Evolutionary conservation across 2,797 vertebrate genomes (phyloP), one percentile per base, ranked within the genome.

Genomic region (Alosa sapidissima): DNA sequence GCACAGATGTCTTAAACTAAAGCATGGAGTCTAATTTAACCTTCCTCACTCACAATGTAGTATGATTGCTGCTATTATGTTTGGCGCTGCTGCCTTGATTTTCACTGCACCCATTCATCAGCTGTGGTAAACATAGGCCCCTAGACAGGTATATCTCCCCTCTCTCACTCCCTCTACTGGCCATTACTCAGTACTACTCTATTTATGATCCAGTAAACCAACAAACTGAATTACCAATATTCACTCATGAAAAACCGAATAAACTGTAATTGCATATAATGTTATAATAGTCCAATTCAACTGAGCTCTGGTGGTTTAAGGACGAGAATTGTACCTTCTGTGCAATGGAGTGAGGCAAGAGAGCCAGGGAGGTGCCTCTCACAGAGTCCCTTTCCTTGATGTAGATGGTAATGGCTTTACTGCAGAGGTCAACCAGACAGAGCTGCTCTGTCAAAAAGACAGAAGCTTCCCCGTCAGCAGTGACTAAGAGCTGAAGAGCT

Each of bases 61-160:
- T 47, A 19, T 78, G 72, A 78, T 78, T 78, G 72, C 16, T 8
- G 7, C 68, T 75, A 78, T 78, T 78, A 47, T 78, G 72, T 47
- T 21, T 47, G 41, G 36, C n/a, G 65, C 65, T 28, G 33, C 62
- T 65, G 41, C 7, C 14, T 8, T 45, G 14, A 21, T 47, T 75
- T 45, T 28, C n/a, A 75, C 33, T 45, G 68, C 72, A 47, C 3
- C 41, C 72, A 78, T 78, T 19, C 7, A 78, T 78, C 72, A 45
- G 8, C 72, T 8, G 41, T 78, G 72, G 19, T 33, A 75, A 75
- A 78, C 72, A 47, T 16, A 21, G 41, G 72, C 72, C 36, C 72
- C 5, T 21, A 9, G 72, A 78, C 3, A 3, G 14, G 36, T 10
- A 5, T 65, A 28, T 24, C 41, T 19, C 33, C 2, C 36, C 72